Evolutionary conservation across 2,888 invertebrate genomes (phyloP), one percentile per base, ranked within the genome.

Genomic region (Papilio gigon): DNA sequence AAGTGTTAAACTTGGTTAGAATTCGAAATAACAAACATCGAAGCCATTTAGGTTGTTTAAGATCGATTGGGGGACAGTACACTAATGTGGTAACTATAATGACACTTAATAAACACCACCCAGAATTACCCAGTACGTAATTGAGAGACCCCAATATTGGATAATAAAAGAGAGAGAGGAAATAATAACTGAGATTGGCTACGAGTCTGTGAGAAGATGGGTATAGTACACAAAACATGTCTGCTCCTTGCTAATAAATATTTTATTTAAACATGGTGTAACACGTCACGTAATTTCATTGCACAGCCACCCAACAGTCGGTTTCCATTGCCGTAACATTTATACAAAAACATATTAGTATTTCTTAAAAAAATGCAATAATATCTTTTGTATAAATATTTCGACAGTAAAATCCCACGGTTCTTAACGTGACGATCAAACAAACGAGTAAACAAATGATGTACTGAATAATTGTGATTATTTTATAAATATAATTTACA

Each of bases 401-500:
- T 11, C 47, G 12, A 12, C 11, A 22, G 4, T 12, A 47, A 47
- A 47, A 47, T 11, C 4, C 12, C 20, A 22, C 47, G 47, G 47
- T 47, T 22, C 20, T 22, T 9, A 25, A 56, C 17, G 53, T 56
- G 53, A 53, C 53, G 53, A 56, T 56, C 53, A 56, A 50, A 14
- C 25, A 56, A 30, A 1, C n/a, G 30, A 30, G n/a, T 53, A 30
- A 30, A 53, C 27, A 56, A 56, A 30, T n/a, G 30, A 17, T 9
- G 53, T 56, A 27, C 17, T 27, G 53, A n/a, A 30, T 8, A 53
- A 30, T 30, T 53, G 9, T 53, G 9, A 53, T 53, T 53, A 53
- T 30, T 47, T 47, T 47, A 47, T 47, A 47, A 47, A 47, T 47
- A 22, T 47, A 47, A 47, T 47, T 56, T 30, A 56, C 25, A 27